Base-by-base conservation (phyloP, 2,888 invertebrate species). In the Rhabditoides inermis region DNA sequence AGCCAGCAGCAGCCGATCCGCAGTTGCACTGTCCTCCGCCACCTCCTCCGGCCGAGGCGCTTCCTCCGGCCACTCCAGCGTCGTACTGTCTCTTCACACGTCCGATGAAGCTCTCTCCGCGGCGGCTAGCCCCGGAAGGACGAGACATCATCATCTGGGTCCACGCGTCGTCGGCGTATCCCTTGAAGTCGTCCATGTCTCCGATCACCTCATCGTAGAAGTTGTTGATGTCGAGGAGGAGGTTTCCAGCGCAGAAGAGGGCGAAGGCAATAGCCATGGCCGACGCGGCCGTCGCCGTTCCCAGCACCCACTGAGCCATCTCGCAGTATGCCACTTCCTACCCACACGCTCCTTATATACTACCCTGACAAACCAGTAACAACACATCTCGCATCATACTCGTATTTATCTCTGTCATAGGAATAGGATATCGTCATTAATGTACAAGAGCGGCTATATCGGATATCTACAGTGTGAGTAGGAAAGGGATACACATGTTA, bases 291-390 rank as follows among this genome's bases (percentile, higher is more conserved):
- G 46, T 54, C 28, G 37, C 53, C 32, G 54, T 46, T 32, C 58
- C 58, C 12, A 58, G 41, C 30, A 58, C 23, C 2, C 51, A 42
- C 51, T 54, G 57, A 18, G 57, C 45, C 57, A 57, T 54, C 46
- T n/a, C 30, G 26, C 30, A 41, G 30, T 15, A n/a, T 22, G 15
- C 25, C 30, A 23, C 55, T 44, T 61, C 63, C 50, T 66, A 65
- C 45, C 60, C 53, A 28, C 56, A 56, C 50, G 56, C 60, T 48
- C 58, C 59, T 23, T 30, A 45, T 51, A 55, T 54, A 45, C 88
- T 87, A 23, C 87, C 84, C 73, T n/a, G n/a, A n/a, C n/a, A n/a
- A n/a, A n/a, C n/a, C n/a, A n/a, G n/a, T n/a, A n/a, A n/a, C n/a
- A n/a, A n/a, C n/a, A n/a, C n/a, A n/a, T n/a, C n/a, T n/a, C n/a